phyloP scores from a whole-genome alignment of 2,113 vertebrate species.

The Sturnus vulgaris region DNA sequence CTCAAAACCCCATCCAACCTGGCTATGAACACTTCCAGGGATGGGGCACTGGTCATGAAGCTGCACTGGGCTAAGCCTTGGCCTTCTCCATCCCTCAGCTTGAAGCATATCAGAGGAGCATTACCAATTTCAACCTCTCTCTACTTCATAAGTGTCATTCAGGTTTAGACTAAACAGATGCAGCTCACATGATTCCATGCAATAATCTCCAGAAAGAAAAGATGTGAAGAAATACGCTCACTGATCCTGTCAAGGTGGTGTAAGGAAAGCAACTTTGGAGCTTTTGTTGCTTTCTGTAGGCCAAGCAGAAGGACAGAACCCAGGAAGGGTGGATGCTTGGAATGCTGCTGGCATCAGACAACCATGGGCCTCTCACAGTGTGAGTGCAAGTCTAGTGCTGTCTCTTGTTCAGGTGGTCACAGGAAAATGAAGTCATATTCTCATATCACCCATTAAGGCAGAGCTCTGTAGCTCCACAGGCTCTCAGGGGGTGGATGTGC shows the following conservation, averaged over 20 bases:
- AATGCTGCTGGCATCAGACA: not conserved
- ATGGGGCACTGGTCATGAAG: not conserved
- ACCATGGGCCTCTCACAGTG: not conserved
- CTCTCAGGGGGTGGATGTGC: not conserved
- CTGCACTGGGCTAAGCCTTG: not conserved
- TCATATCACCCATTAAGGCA: accelerated
- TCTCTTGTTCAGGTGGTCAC: not conserved
- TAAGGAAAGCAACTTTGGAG: not conserved
- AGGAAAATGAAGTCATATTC: not conserved
- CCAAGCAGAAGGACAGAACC: not conserved
- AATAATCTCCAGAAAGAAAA: not conserved
- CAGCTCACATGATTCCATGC: not conserved
- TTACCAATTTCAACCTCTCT: not conserved
- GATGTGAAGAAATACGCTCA: not conserved
- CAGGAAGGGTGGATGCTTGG: not conserved
- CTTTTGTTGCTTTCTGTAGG: not conserved
- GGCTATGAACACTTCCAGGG: not conserved
- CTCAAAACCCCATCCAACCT: not conserved
- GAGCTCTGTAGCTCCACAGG: not conserved
- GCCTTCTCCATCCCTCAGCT: not conserved
- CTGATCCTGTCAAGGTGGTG: not conserved
- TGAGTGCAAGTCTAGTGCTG: not conserved
- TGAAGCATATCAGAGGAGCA: not conserved
- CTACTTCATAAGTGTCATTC: accelerated
- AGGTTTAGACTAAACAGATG: not conserved